phyloP scores from a whole-genome alignment of 2,888 invertebrate genomes.

The Catotricha subobsoleta region DNA sequence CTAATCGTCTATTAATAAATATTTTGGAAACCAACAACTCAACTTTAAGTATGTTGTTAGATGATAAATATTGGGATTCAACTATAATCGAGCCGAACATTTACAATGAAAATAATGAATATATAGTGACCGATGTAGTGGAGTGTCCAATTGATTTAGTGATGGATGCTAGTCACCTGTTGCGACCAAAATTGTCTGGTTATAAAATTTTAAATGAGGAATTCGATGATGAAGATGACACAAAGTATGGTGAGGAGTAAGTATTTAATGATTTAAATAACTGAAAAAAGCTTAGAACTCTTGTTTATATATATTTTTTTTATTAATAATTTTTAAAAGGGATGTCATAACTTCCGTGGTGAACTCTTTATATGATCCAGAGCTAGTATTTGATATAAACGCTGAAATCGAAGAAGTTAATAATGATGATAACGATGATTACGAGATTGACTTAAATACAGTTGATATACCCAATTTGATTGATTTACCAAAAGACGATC shows the following conservation, averaged over 20 bases:
- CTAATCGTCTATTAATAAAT: constrained; percentile 40
- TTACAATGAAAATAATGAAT: constrained; percentile 16
- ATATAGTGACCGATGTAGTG: constrained; percentile 18
- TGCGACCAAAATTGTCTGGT: constrained; percentile 22
- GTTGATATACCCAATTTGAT: constrained; percentile 19
- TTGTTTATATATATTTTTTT: too few relatives aligned
- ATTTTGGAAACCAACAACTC: constrained; percentile 35
- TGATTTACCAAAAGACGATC: constrained; percentile 27
- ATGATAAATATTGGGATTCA: constrained; percentile 5
- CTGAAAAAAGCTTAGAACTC: too few relatives aligned
- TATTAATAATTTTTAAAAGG: background rate
- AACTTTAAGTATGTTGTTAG: constrained; percentile 17
- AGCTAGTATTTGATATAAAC: constrained; percentile 42
- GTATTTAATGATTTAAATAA: background rate
- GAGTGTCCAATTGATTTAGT: constrained; percentile 4
- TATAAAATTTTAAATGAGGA: constrained; percentile 25
- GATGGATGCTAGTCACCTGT: constrained; percentile 12
- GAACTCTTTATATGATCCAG: constrained; percentile 23
- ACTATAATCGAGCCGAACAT: background rate
- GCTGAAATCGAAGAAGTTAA: constrained; percentile 43
- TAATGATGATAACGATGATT: constrained; percentile 20
- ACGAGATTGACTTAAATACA: constrained; percentile 23
- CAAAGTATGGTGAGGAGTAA: constrained; percentile 16
- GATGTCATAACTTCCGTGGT: constrained; percentile 25
- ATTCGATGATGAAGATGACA: constrained; percentile 16